phyloP scores from a whole-genome alignment of 1,140 invertebrate genomes.

The Berghia stephanieae region DNA sequence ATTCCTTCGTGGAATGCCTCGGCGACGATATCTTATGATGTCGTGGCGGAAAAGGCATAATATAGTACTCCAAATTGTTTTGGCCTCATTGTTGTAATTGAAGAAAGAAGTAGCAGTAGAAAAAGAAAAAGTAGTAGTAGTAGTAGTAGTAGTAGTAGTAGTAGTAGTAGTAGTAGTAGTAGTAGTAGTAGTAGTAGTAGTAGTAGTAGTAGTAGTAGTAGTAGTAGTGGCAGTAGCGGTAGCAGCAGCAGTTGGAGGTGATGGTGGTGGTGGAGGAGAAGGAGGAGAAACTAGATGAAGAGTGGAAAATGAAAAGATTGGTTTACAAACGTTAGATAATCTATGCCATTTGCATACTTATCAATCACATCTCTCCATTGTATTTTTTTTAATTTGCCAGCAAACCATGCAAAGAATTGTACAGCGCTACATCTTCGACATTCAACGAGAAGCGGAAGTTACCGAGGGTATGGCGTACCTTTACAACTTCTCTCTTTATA shows the following conservation, averaged over 20 bases:
- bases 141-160: constrained; percentile 8
- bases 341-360: too few relatives aligned
- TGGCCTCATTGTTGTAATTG: too few relatives aligned
- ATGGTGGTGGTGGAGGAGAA: too few relatives aligned
- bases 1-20: too few relatives aligned
- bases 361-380: too few relatives aligned
- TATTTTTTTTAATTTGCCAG: constrained; percentile 48
- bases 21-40: too few relatives aligned
- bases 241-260: background rate
- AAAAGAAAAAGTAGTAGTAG: background rate
- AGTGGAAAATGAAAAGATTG: too few relatives aligned
- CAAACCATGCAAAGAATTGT: constrained; percentile 60
- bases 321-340: too few relatives aligned
- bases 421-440: constrained; percentile 62
- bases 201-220: constrained; percentile 8
- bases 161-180: constrained; percentile 7
- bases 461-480: constrained; percentile 61
- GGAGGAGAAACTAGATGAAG: too few relatives aligned
- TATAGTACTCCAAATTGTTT: too few relatives aligned
- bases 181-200: background rate
- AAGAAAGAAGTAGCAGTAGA: background rate
- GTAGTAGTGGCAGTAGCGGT: background rate
- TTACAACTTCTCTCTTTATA: background rate
- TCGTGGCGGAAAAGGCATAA: too few relatives aligned
- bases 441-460: constrained; percentile 60